Conservation (phyloP, 2,797 vertebrate species). For the Acrossocheilus fasciatus region DNA sequence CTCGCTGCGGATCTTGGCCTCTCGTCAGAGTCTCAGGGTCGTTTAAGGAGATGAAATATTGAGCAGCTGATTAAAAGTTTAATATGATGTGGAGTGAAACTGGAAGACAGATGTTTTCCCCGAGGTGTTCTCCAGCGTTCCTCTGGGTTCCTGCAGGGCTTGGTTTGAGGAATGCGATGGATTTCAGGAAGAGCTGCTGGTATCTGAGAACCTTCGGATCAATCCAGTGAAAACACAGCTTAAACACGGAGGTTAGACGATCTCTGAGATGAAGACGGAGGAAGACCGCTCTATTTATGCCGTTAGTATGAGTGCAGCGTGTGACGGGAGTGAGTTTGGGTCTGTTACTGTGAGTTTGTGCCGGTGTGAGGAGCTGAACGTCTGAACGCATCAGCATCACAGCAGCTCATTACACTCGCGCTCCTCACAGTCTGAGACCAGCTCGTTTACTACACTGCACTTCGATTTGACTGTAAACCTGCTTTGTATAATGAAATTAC, state of each 20-base stretch:
- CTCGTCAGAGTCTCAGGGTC: background rate
- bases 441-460: background rate
- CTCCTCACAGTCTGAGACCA: background rate
- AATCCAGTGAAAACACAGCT: background rate
- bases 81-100: background rate
- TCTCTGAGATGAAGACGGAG: background rate
- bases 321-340: background rate
- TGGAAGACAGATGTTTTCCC: slow-evolving; percentile 20
- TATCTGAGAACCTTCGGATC: background rate
- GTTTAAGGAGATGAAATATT: background rate
- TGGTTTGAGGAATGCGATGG: background rate
- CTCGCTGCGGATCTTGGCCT: background rate
- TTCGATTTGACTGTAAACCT: background rate
- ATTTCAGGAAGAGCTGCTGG: background rate
- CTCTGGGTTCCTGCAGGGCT: background rate
- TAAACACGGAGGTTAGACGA: background rate
- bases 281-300: background rate
- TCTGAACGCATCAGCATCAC: slow-evolving; percentile 5
- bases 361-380: background rate
- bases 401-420: background rate
- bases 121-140: background rate
- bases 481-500: too few species aligned
- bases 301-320: background rate
- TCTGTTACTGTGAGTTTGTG: background rate
- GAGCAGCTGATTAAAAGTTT: background rate